These are phyloP conservation scores for Mormyrus hasselquistii DNA, from an alignment of 2,797 vertebrate genomes.

Conservation along the genomic window DNA sequence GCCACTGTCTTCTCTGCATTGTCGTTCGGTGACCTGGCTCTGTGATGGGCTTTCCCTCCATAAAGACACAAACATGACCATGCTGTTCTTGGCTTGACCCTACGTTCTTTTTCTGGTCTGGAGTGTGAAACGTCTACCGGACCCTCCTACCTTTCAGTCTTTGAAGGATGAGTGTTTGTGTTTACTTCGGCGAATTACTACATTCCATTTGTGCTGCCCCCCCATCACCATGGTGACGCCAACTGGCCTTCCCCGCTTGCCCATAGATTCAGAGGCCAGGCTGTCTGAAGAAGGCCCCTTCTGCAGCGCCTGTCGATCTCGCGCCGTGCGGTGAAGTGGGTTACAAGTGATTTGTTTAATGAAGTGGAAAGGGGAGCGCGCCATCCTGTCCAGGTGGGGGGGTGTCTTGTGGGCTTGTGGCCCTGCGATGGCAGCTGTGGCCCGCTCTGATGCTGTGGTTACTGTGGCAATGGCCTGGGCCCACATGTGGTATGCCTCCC, in stretches of 20 bases:
- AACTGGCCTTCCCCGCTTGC: not conserved
- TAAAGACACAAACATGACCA: not conserved
- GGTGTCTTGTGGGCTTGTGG: slow-evolving; percentile 22
- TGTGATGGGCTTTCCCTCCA: not conserved
- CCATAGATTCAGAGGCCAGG: slow-evolving; percentile 29
- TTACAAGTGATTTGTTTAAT: slow-evolving; percentile 49
- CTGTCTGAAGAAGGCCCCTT: slow-evolving; percentile 36
- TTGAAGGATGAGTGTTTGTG: not conserved
- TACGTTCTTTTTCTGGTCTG: not conserved
- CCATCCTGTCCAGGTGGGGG: slow-evolving; percentile 18
- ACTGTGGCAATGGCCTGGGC: slow-evolving; percentile 27
- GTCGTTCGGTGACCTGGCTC: not conserved
- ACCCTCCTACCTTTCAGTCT: not conserved
- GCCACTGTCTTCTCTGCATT: not conserved
- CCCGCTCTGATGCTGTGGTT: slow-evolving; percentile 23
- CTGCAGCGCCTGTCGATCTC: slow-evolving; percentile 32
- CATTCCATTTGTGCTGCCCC: not conserved
- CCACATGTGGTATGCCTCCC: not conserved
- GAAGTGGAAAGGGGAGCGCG: slow-evolving; percentile 14
- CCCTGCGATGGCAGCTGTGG: slow-evolving; percentile 22
- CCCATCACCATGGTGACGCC: not conserved
- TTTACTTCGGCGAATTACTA: not conserved
- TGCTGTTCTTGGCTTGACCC: not conserved
- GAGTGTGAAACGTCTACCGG: not conserved
- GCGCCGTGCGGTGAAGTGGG: slow-evolving; percentile 30